Conservation (phyloP, 2,888 invertebrate species). For the Drosophila conformis region DNA sequence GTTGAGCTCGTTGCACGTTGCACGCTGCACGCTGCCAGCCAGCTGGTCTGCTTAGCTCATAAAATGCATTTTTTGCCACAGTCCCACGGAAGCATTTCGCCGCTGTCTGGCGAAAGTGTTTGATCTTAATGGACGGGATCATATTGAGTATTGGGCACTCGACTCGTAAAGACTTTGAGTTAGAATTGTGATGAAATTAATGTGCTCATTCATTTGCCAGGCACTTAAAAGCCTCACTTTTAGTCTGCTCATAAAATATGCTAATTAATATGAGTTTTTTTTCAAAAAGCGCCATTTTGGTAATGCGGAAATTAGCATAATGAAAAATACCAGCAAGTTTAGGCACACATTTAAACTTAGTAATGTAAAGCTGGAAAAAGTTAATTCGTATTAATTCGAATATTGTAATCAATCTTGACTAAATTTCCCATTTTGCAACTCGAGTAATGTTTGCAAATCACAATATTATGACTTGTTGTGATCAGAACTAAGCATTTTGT, state of each 20-base stretch:
- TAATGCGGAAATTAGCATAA: conserved; percentile 30
- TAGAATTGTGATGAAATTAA: conserved; percentile 58
- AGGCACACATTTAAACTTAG: neutral
- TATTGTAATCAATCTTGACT: neutral
- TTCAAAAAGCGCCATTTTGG: conserved; percentile 31
- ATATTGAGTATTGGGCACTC: conserved; percentile 11
- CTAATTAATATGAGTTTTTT: conserved; percentile 53
- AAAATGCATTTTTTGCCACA: conserved; percentile 59
- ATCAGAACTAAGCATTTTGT: conserved; percentile 7
- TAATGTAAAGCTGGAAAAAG: neutral
- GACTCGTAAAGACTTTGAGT: conserved; percentile 63
- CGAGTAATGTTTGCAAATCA: neutral
- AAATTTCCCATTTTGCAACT: neutral
- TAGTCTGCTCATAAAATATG: conserved; percentile 44
- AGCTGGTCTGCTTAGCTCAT: conserved; percentile 46
- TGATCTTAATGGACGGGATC: conserved; percentile 63
- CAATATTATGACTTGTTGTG: conserved; percentile 4
- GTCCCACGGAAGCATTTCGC: conserved; percentile 59
- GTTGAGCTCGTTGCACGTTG: conserved; percentile 26
- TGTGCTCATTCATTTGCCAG: conserved; percentile 8
- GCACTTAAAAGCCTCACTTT: conserved; percentile 40
- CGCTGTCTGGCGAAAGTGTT: conserved; percentile 67
- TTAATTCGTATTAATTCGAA: neutral
- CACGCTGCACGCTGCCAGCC: conserved; percentile 24
- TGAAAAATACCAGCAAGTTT: neutral